Evolutionary conservation across 2,113 vertebrate genomes (phyloP).

Genomic region (Nannospalax galili): DNA sequence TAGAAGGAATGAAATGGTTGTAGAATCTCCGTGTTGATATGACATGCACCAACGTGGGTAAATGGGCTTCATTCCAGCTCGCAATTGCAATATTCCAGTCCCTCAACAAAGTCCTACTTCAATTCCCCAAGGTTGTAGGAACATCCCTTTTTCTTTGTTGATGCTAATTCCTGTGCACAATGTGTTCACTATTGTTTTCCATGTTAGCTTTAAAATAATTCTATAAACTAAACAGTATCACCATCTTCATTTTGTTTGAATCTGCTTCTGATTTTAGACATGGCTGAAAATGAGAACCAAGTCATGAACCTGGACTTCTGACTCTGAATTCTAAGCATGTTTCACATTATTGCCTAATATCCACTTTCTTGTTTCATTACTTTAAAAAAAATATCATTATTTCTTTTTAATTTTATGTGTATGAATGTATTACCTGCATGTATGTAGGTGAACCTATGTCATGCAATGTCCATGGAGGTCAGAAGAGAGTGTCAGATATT

Average conservation of each 20-base stretch:
- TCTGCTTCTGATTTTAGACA: not conserved
- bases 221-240: not conserved
- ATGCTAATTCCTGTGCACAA: not conserved
- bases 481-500: too few relatives aligned
- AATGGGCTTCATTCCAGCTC: slow-evolving; percentile 1
- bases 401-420: too few relatives aligned
- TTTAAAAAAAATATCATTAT: not conserved
- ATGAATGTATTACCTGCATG: too few relatives aligned
- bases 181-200: not conserved
- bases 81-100: not conserved
- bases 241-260: slow-evolving; percentile 7
- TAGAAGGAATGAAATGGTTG: slow-evolving; percentile 31
- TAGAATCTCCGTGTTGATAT: not conserved
- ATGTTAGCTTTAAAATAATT: not conserved
- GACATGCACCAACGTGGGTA: not conserved
- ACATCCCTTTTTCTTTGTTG: not conserved
- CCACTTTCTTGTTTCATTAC: not conserved
- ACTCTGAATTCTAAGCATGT: not conserved
- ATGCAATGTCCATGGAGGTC: too few relatives aligned
- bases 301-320: not conserved
- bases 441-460: too few relatives aligned
- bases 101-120: not conserved
- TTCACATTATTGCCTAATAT: not conserved
- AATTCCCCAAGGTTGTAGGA: not conserved
- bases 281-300: not conserved